Conservation (phyloP, 2,113 vertebrate species). For the Phaethornis superciliosus region DNA sequence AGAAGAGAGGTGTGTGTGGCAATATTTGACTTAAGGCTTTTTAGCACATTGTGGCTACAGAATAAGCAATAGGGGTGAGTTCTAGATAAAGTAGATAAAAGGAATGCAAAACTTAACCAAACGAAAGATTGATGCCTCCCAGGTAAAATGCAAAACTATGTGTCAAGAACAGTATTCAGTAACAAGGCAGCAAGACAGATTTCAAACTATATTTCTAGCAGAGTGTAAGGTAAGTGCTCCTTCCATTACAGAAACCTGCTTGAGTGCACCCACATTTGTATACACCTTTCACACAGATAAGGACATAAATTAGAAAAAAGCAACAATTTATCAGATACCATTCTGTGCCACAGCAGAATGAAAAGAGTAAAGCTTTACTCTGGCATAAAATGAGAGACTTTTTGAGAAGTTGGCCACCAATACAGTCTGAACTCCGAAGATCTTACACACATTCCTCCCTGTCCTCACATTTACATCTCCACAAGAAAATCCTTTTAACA, state of each 20-base stretch:
- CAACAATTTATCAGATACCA: not conserved
- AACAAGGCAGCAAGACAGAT: not conserved
- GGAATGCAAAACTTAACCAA: slow-evolving; percentile 34
- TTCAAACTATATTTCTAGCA: not conserved
- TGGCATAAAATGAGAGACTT: not conserved
- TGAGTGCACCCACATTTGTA: not conserved
- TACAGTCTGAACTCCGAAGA: not conserved
- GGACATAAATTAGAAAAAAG: not conserved
- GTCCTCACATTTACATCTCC: not conserved
- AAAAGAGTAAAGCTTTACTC: not conserved
- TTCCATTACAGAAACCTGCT: not conserved
- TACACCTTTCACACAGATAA: not conserved
- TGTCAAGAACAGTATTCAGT: slow-evolving; percentile 1
- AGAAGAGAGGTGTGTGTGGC: not conserved
- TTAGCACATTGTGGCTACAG: not conserved
- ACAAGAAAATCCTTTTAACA: not conserved
- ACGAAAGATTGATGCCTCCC: slow-evolving; percentile 32
- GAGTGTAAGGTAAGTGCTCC: not conserved
- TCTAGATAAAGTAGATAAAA: slow-evolving; percentile 52
- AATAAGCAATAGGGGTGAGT: not conserved
- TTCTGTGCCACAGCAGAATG: not conserved
- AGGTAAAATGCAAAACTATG: slow-evolving; percentile 28
- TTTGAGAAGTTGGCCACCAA: not conserved
- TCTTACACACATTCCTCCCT: not conserved
- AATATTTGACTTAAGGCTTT: slow-evolving; percentile 37